These are phyloP conservation scores for Limanda limanda DNA, from an alignment of 2,113 vertebrate genomes.

Conservation along the genomic window DNA sequence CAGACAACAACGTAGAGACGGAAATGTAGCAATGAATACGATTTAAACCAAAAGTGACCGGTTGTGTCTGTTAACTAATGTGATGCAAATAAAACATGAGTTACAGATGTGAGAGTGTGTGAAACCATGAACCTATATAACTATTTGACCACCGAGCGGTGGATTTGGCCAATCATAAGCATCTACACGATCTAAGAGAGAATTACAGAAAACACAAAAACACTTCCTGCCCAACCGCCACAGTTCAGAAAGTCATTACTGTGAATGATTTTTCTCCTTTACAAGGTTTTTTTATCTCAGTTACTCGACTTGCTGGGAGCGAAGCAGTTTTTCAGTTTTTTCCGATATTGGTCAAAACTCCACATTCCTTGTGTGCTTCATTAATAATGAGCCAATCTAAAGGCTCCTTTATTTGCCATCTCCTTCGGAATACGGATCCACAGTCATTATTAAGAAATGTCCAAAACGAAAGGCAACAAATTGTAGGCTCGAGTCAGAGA, in stretches of 20 bases:
- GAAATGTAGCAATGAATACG: too few species aligned
- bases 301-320: conserved; percentile 2
- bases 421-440: too few species aligned
- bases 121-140: too few species aligned
- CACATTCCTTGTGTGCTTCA: conserved; percentile 24
- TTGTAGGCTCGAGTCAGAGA: not conserved
- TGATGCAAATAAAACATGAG: too few species aligned
- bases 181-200: not conserved
- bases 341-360: not conserved
- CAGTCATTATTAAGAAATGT: not conserved
- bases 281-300: not conserved
- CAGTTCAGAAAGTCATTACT: too few species aligned
- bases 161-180: not conserved
- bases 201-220: not conserved
- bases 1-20: too few species aligned
- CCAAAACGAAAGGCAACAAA: conserved; percentile 13
- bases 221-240: too few species aligned
- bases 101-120: too few species aligned
- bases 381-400: conserved; percentile 55
- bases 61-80: too few species aligned
- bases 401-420: not conserved
- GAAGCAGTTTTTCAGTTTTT: not conserved
- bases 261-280: not conserved
- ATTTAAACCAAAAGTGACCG: too few species aligned
- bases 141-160: too few species aligned